A percentile compares a stretch with the other conserved stretches of the same genome.
Evolutionary conservation across 2,797 vertebrate genomes (phyloP).

Genomic region (Menidia menidia): DNA sequence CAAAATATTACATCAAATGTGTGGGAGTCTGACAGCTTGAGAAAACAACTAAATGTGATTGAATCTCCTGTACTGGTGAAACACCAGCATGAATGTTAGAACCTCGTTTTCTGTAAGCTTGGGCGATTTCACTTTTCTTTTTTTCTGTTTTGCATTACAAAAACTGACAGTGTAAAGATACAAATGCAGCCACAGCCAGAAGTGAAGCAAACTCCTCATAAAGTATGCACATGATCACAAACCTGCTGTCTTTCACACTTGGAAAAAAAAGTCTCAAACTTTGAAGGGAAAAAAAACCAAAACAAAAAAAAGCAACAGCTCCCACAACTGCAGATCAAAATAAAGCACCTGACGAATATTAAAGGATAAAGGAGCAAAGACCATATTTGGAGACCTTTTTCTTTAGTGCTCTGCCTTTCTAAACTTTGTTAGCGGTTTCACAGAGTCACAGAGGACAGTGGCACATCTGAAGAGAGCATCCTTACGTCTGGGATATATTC

Average conservation of each 20-base stretch:
- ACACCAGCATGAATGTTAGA: constrained; percentile 29
- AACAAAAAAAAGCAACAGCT: constrained; percentile 31
- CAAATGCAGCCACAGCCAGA: constrained; percentile 29
- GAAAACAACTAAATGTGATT: constrained; percentile 33
- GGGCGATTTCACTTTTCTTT: constrained; percentile 28
- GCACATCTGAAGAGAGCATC: constrained; percentile 9
- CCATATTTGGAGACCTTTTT: constrained; percentile 22
- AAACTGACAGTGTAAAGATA: constrained; percentile 17
- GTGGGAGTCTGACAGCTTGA: constrained; percentile 14
- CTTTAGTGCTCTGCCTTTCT: constrained; percentile 24
- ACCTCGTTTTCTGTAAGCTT: constrained; percentile 18
- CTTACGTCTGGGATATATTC: neutral
- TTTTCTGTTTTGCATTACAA: neutral
- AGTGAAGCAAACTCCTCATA: constrained; percentile 33
- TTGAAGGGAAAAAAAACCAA: constrained; percentile 2
- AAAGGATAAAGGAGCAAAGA: constrained; percentile 9
- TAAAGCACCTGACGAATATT: constrained; percentile 23
- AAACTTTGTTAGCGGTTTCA: constrained; percentile 24
- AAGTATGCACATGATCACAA: constrained; percentile 14
- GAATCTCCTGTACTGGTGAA: constrained; percentile 21
- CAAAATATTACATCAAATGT: constrained; percentile 26
- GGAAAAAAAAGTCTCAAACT: constrained; percentile 12
- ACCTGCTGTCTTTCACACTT: constrained; percentile 17
- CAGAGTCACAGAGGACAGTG: constrained; percentile 23
- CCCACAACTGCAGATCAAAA: constrained; percentile 35